A percentile compares a stretch with the other conserved stretches of the same genome.
phyloP scores from a whole-genome alignment of 2,888 invertebrate species.

The Drosophila yooni region DNA sequence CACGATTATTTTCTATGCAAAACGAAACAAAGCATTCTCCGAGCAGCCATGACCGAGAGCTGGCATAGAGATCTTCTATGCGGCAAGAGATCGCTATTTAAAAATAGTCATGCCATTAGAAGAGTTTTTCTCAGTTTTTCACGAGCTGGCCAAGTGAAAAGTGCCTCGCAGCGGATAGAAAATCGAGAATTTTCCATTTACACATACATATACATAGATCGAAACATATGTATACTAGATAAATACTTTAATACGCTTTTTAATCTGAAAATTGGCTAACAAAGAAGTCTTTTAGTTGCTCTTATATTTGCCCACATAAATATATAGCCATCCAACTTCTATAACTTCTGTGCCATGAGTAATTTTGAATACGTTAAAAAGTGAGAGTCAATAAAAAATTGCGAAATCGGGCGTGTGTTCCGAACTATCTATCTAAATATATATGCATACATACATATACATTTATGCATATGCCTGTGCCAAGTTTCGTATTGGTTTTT shows the following conservation, averaged over 20 bases:
- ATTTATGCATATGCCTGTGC: constrained; percentile 31
- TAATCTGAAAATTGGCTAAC: neutral
- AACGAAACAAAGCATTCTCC: constrained; percentile 28
- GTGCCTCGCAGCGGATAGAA: constrained; percentile 69
- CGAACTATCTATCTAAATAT: constrained; percentile 37
- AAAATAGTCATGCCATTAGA: constrained; percentile 81
- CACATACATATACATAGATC: constrained; percentile 36
- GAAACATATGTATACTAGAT: constrained; percentile 49
- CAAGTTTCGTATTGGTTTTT: constrained; percentile 37
- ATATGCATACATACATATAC: constrained; percentile 11
- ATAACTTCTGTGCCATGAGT: constrained; percentile 1
- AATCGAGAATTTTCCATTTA: constrained; percentile 49
- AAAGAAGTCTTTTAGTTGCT: constrained; percentile 20
- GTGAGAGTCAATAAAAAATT: constrained; percentile 71
- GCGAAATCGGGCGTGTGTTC: constrained; percentile 72
- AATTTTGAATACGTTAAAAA: constrained; percentile 33
- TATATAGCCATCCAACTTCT: constrained; percentile 1
- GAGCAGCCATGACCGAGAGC: constrained; percentile 27
- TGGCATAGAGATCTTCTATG: neutral
- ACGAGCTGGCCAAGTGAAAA: constrained; percentile 81
- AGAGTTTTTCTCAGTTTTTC: constrained; percentile 82
- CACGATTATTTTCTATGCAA: constrained; percentile 5
- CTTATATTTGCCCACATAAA: neutral
- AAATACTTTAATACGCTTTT: constrained; percentile 23
- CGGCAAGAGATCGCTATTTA: constrained; percentile 53